phyloP scores from a whole-genome alignment of 2,888 invertebrate species.

The Embidobia sp. region DNA sequence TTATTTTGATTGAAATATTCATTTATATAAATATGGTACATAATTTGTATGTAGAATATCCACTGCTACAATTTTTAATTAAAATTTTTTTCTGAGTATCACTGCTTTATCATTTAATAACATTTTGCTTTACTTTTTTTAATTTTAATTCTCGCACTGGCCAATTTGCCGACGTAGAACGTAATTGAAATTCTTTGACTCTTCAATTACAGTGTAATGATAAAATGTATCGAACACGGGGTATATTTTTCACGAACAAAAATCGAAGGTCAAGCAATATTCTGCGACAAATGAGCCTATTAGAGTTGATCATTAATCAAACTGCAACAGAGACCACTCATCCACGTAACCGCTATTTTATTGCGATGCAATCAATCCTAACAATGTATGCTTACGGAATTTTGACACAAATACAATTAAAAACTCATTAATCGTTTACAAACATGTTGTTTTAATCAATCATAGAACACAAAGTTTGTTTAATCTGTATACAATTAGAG shows the following conservation, averaged over 20 bases:
- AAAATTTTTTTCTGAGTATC: no score
- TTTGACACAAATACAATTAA: slow-evolving; percentile 10
- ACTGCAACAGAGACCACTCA: slow-evolving; percentile 52
- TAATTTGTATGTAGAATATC: neutral
- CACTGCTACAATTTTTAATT: no score
- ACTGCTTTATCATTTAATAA: neutral
- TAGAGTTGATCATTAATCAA: slow-evolving; percentile 65
- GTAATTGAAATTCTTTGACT: slow-evolving; percentile 19
- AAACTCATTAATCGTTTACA: slow-evolving; percentile 15
- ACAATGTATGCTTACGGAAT: slow-evolving; percentile 9
- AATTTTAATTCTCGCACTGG: neutral
- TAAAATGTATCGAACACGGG: neutral
- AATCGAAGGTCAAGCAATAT: slow-evolving; percentile 33
- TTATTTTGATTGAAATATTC: no score
- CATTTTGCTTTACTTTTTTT: neutral
- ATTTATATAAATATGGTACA: neutral
- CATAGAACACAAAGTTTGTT: no score
- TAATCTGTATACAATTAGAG: no score
- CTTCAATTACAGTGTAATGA: slow-evolving; percentile 1
- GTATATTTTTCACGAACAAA: slow-evolving; percentile 11
- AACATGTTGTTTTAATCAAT: no score
- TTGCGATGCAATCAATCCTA: slow-evolving; percentile 22
- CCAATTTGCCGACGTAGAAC: neutral
- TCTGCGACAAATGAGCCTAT: slow-evolving; percentile 65
- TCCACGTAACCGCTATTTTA: slow-evolving; percentile 38